A percentile compares a stretch with the other conserved stretches of the same genome.
These are phyloP conservation scores for Monopis laevigella DNA, from an alignment of 2,888 invertebrate genomes.

Conservation along the genomic window DNA sequence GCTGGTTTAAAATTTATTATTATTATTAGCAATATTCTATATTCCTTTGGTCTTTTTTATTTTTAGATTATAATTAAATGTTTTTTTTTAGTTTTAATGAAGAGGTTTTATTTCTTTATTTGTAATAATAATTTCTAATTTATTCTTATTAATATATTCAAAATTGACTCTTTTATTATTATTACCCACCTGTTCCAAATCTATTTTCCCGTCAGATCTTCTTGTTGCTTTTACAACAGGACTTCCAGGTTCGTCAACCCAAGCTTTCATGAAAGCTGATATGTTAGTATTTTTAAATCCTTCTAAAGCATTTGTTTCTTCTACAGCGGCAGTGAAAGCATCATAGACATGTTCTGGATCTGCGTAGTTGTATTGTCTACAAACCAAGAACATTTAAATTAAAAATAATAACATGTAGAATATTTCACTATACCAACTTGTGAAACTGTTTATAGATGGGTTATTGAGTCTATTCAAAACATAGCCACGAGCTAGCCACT, in stretches of 20 bases:
- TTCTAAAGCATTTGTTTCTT: conserved; percentile 26
- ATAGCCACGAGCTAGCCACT: too few relatives aligned
- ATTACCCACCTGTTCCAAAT: conserved; percentile 29
- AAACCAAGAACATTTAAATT: too few relatives aligned
- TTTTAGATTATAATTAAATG: not conserved
- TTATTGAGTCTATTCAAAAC: too few relatives aligned
- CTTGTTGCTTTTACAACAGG: conserved; percentile 66
- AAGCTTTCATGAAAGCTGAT: conserved; percentile 41
- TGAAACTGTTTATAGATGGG: too few relatives aligned
- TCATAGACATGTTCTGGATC: conserved; percentile 39
- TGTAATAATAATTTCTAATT: not conserved
- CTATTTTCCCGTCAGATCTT: conserved; percentile 34
- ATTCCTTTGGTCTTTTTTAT: not conserved
- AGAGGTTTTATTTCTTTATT: not conserved
- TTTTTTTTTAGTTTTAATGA: not conserved
- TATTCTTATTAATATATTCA: not conserved
- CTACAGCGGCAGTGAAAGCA: conserved; percentile 35
- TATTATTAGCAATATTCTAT: too few relatives aligned
- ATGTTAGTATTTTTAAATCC: conserved; percentile 25
- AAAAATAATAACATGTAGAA: too few relatives aligned
- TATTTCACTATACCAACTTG: too few relatives aligned
- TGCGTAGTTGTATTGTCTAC: conserved; percentile 43
- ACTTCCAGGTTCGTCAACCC: conserved; percentile 71
- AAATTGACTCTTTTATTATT: not conserved
- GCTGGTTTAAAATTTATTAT: too few relatives aligned